A percentile compares a stretch with the other conserved stretches of the same genome.
These are phyloP conservation scores for Sweltsa coloradensis DNA, from an alignment of 1,140 invertebrate genomes.

Conservation along the genomic window DNA sequence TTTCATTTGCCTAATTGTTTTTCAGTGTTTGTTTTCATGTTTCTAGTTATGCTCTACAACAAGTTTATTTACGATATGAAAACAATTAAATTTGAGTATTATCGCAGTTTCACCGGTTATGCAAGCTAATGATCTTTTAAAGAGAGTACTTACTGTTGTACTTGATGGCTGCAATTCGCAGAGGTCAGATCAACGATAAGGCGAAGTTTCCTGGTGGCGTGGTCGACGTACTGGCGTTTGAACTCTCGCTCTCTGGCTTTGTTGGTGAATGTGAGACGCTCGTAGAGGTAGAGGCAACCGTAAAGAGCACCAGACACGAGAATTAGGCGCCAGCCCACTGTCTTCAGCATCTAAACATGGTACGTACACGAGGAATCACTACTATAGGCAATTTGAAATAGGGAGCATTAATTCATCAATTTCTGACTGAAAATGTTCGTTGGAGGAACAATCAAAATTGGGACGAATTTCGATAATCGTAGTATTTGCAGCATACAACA, in stretches of 20 bases:
- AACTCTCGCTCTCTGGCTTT: constrained; percentile 89
- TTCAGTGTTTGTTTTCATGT: no score
- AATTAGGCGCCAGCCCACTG: constrained; percentile 94
- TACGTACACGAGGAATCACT: no score
- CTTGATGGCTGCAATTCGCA: constrained; percentile 97
- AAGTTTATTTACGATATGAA: no score
- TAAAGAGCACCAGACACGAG: constrained; percentile 75
- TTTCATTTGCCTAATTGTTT: no score
- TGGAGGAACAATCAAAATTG: not conserved
- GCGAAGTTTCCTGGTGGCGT: constrained; percentile 86
- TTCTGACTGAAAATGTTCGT: not conserved
- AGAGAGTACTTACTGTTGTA: constrained; percentile 28
- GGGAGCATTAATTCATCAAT: no score
- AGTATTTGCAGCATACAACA: no score
- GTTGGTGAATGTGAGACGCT: constrained; percentile 96
- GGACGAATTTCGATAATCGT: no score
- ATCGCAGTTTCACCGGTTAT: no score
- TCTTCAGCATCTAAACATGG: constrained; percentile 77
- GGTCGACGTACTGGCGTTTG: constrained; percentile 91
- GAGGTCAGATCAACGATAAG: constrained; percentile 96
- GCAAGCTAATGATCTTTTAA: no score
- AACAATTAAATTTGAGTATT: no score
- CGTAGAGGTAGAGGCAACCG: constrained; percentile 86
- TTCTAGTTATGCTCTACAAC: no score
- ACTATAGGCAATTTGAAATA: no score